Conservation (phyloP, 2,113 vertebrate species). For the Cynoglossus semilaevis region DNA sequence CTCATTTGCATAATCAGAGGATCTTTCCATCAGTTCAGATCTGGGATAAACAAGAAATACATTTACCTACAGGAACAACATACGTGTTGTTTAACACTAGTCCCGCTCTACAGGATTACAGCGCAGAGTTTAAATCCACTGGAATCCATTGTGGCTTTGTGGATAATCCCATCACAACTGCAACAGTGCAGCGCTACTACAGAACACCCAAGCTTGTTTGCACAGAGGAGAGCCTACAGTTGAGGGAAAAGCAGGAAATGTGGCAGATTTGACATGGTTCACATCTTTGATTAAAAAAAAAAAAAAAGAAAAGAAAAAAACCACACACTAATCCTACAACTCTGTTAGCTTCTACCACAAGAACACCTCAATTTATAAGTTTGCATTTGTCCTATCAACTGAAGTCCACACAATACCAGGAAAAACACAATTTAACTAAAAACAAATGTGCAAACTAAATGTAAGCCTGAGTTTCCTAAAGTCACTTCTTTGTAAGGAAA, state of each 20-base stretch:
- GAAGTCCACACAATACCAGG: no score
- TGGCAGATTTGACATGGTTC: conserved; percentile 57
- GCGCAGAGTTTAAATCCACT: conserved; percentile 79
- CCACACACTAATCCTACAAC: neutral
- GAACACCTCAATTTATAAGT: no score
- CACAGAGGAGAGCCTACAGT: conserved; percentile 84
- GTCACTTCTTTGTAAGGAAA: conserved; percentile 44
- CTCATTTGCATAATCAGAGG: no score
- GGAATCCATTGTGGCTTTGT: conserved; percentile 83
- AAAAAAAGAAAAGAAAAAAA: conserved; percentile 27
- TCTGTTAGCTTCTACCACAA: no score
- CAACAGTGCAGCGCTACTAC: conserved; percentile 78
- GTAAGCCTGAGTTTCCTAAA: conserved; percentile 52
- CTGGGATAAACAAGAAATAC: conserved; percentile 41
- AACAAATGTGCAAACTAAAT: conserved; percentile 28
- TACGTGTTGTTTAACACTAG: conserved; percentile 64
- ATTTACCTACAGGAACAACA: conserved; percentile 33
- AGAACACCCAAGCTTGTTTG: conserved; percentile 84
- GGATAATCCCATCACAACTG: conserved; percentile 84
- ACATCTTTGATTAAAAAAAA: conserved; percentile 63
- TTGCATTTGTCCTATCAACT: no score
- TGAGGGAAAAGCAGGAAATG: conserved; percentile 71
- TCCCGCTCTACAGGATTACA: conserved; percentile 71
- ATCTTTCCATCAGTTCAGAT: conserved; percentile 31
- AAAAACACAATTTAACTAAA: neutral